Evolutionary conservation across 1,140 invertebrate species (phyloP), one percentile per base, ranked within the genome.

Genomic region (Geopemphigus sp.): DNA sequence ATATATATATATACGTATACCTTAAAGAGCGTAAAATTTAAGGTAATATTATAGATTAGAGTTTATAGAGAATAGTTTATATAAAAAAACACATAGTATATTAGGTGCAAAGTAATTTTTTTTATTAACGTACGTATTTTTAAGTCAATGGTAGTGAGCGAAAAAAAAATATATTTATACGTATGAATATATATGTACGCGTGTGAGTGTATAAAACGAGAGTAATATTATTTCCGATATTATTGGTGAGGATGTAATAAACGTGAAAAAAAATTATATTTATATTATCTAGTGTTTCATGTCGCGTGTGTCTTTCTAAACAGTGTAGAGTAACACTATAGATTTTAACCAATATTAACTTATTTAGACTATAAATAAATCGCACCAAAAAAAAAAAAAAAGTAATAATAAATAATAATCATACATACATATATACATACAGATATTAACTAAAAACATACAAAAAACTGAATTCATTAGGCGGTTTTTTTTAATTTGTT

Each of bases 271-370:
- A 78, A 78, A 63, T 8, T 50, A 74, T 63, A 59, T 59, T 50
- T 74, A 74, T 76, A 76, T 45, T 76, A 45, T 32, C 15, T 26
- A 73, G 70, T 56, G 70, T 73, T 73, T 39, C 22, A 59, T 76
- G 54, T 59, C 26, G 54, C 32, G 74, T 63, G 74, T 61, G 74
- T 39, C 8, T 39, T 39, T 39, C 8, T 12, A 12, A 1, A 50
- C 57, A 78, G 74, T n/a, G 50, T 22, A 50, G 56, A 78, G n/a
- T 47, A 54, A 53, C 47, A 26, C 15, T 50, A 50, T 74, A 61
- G 57, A 29, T 78, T 78, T 78, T 78, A 78, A 78, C 74, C 32
- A 50, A 26, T 26, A 78, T 63, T 78, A 78, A 63, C 74, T 61
- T 63, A 63, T 78, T 59, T 78, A 78, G 22, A n/a, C 56, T 78